Evolutionary conservation across 1,140 invertebrate species (phyloP), one percentile per base, ranked within the genome.

Genomic region (Thaumetopoea pityocampa): DNA sequence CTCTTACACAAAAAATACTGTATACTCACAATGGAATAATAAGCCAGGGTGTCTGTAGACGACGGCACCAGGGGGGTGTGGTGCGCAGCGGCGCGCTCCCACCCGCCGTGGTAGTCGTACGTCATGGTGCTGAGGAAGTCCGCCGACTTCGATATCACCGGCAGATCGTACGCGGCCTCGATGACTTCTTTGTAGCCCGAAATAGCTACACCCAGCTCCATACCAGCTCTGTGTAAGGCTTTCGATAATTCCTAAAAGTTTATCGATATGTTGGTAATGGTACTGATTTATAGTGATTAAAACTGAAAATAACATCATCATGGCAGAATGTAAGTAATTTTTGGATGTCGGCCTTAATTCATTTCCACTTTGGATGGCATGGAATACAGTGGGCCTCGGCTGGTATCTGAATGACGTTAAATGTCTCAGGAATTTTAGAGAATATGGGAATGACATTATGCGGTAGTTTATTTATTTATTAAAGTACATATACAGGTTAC

Each of bases 171-270:
- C 0, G 92, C 94, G 2, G 89, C 85, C 44, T 93, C 91, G 5
- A 96, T 94, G 0, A 97, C 92, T 81, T 96, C 94, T 57, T 94
- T 93, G 62, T 96, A 96, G 0, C 95, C 94, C 0, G 95, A 96
- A 2, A 98, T 84, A 0, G 94, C 91, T 0, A 95, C 91, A 1
- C 94, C 93, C n/a, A 98, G 61, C 6, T 91, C 81, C 34, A 96
- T 86, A 9, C 81, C 86, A 1, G 92, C 89, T 38, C 87, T 85
- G 19, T 92, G 88, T 60, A 97, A 94, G 12, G 91, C 93, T 8
- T 85, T 72, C 10, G 90, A 88, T n/a, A 98, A 57, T 80, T 97
- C 95, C 88, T 94, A 77, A 69, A 66, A 43, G 24, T 23, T 6
- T 15, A 15, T 3, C 2, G 6, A 23, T n/a, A 8, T 5, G 22